Conservation (phyloP, 1,140 invertebrate species). For the Tetragonula clypearis region DNA sequence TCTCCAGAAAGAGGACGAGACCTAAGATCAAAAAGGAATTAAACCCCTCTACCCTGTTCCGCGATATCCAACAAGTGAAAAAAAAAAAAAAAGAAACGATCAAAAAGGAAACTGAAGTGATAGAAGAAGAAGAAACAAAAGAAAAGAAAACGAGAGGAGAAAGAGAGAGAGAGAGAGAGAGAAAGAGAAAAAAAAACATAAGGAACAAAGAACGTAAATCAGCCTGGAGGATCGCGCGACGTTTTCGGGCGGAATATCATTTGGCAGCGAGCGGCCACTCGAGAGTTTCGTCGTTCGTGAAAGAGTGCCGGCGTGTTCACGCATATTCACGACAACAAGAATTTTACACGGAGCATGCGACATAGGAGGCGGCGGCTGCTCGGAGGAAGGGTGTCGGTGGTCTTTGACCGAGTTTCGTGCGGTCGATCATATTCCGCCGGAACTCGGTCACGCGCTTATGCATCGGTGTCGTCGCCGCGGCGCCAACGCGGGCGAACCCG, state of each 20-base stretch:
- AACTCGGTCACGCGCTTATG: slow-evolving; percentile 69
- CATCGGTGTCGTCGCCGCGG: slow-evolving; percentile 59
- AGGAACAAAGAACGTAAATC: background rate
- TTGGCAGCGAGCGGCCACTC: slow-evolving; percentile 4
- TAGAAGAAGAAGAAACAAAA: background rate
- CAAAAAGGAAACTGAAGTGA: no score
- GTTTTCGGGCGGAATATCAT: slow-evolving; percentile 11
- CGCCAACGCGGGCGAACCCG: slow-evolving; percentile 35
- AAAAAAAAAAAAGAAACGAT: no score
- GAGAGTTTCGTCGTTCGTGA: slow-evolving; percentile 17
- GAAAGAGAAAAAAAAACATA: background rate
- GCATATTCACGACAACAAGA: slow-evolving; percentile 50
- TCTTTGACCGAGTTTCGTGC: slow-evolving; percentile 70
- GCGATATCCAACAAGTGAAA: no score
- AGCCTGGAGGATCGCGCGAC: background rate
- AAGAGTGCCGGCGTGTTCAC: slow-evolving; percentile 37
- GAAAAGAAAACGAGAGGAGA: background rate
- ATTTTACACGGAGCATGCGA: slow-evolving; percentile 49
- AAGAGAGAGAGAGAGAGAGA: no score
- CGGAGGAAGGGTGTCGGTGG: slow-evolving; percentile 65
- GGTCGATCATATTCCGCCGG: slow-evolving; percentile 69
- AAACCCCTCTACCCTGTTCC: no score
- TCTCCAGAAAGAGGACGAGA: background rate
- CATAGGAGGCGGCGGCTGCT: slow-evolving; percentile 19
- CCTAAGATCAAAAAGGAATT: no score